Conservation (phyloP, 2,888 invertebrate genomes). For the Trichogramma dendrolimi region DNA sequence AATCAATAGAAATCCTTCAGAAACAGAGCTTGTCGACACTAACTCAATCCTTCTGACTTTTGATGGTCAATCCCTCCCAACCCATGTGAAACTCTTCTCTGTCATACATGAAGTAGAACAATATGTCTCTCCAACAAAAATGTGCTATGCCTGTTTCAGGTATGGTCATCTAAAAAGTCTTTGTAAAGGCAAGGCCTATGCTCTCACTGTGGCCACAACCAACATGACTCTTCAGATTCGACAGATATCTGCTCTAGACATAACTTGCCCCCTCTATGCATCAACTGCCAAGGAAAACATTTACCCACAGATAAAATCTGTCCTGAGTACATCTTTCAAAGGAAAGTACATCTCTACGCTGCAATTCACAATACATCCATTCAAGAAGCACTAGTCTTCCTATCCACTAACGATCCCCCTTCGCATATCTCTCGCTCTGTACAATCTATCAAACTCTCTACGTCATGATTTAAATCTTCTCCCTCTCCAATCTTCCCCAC, state of each 20-base stretch:
- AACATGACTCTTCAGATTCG: background rate
- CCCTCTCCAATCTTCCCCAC: too few relatives aligned
- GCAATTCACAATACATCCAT: background rate
- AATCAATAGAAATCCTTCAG: background rate
- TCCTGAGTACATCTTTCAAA: slow-evolving; percentile 2
- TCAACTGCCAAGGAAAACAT: slow-evolving; percentile 1
- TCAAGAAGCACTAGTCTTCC: background rate
- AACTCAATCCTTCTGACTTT: too few relatives aligned
- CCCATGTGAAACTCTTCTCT: too few relatives aligned
- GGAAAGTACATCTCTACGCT: background rate
- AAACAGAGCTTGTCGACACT: too few relatives aligned
- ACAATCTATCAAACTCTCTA: too few relatives aligned
- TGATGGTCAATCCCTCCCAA: too few relatives aligned
- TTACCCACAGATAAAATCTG: background rate
- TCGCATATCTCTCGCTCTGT: too few relatives aligned
- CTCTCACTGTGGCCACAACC: background rate
- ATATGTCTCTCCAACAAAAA: background rate
- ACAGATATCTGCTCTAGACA: background rate
- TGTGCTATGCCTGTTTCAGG: slow-evolving; percentile 5
- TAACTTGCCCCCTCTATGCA: background rate
- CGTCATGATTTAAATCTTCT: too few relatives aligned
- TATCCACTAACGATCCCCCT: background rate
- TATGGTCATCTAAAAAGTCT: background rate
- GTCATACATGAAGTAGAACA: too few relatives aligned
- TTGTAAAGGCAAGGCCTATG: background rate